A percentile compares a stretch with the other conserved stretches of the same genome.
Conservation (phyloP, 23 tunicate genomes). For the Ciona savignyi region DNA sequence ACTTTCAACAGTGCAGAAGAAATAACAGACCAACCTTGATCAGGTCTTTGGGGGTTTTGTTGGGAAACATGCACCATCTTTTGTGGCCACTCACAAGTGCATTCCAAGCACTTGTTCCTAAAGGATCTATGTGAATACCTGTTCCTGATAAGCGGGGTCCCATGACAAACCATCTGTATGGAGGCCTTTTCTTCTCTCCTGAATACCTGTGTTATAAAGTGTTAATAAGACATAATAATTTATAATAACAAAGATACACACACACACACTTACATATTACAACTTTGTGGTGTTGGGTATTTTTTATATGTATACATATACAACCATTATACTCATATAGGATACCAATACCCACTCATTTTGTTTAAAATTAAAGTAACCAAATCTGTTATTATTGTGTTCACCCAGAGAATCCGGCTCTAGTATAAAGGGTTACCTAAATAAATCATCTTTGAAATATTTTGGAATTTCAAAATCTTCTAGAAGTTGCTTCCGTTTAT, state of each 20-base stretch:
- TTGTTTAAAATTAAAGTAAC: too few species aligned
- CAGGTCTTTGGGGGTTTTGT: conserved; percentile 84
- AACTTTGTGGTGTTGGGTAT: too few species aligned
- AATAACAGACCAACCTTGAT: conserved; percentile 34
- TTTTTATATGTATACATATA: too few species aligned
- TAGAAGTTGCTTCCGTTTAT: conserved; percentile 83
- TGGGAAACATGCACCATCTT: conserved; percentile 96
- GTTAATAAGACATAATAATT: too few species aligned
- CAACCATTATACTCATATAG: too few species aligned
- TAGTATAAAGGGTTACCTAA: conserved; percentile 32
- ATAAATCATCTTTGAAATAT: conserved; percentile 87
- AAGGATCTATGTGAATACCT: conserved; percentile 95
- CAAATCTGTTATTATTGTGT: background rate
- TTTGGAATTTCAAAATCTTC: conserved; percentile 95
- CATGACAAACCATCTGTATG: conserved; percentile 99
- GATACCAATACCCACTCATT: too few species aligned
- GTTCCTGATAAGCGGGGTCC: conserved; percentile 94
- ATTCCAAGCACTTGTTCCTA: conserved; percentile 99
- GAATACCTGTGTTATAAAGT: conserved; percentile 48
- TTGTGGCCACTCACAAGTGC: conserved; percentile 95
- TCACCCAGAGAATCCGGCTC: background rate
- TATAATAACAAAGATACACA: too few species aligned
- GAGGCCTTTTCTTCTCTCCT: conserved; percentile 98
- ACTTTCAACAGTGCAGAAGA: background rate
- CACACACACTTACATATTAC: too few species aligned